Evolutionary conservation across 2,797 vertebrate genomes (phyloP).

Genomic region (Molothrus ater): DNA sequence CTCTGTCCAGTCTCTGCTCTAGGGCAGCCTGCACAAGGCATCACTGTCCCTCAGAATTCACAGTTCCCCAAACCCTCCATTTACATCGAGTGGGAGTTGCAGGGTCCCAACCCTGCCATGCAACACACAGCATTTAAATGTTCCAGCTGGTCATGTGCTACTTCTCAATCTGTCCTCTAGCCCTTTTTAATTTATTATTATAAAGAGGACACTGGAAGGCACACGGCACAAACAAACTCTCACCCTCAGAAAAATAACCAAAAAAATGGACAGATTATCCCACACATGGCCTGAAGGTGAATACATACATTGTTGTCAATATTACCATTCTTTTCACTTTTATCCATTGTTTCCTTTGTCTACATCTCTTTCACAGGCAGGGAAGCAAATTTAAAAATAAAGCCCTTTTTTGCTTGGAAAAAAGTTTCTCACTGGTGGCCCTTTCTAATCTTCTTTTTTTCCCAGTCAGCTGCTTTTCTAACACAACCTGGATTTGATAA

Average conservation of each 20-base stretch:
- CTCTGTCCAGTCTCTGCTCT: neutral
- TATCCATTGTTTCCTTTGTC: neutral
- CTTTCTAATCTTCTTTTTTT: neutral
- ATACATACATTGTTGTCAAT: neutral
- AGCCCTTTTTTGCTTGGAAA: neutral
- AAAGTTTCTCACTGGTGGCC: neutral
- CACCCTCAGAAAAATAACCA: neutral
- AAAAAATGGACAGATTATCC: neutral
- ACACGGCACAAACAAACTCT: neutral
- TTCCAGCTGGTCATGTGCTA: neutral
- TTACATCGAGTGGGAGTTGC: neutral
- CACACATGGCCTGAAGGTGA: neutral
- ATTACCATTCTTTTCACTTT: neutral
- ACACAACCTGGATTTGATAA: neutral
- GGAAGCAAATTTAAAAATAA: conserved; percentile 25
- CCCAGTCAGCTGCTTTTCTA: neutral
- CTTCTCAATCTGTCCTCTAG: neutral
- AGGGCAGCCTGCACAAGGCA: neutral
- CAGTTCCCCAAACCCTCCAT: neutral
- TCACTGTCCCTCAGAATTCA: neutral
- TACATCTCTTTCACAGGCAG: neutral
- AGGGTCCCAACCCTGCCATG: neutral
- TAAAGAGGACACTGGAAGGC: neutral
- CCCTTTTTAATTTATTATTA: neutral
- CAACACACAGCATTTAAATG: neutral